These are phyloP conservation scores for Drosophila vallismaia DNA, from an alignment of 2,888 invertebrate genomes.

Conservation along the genomic window DNA sequence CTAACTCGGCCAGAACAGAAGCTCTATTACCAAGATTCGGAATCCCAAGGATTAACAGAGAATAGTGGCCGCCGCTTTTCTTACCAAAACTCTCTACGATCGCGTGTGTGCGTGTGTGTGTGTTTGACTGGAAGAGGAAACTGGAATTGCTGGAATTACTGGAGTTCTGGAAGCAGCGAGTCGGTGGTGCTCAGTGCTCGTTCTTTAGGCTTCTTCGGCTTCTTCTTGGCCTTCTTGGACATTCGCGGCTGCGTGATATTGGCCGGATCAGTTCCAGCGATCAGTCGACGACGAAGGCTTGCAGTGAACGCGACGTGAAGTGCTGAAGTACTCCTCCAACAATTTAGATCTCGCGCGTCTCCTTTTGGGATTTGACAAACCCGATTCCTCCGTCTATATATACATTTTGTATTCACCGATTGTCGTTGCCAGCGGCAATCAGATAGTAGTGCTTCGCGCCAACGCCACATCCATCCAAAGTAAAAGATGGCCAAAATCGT, in stretches of 20 bases:
- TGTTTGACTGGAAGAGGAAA: slow-evolving; percentile 68
- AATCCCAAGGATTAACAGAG: slow-evolving; percentile 62
- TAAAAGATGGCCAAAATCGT: slow-evolving; percentile 78
- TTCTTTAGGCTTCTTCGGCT: slow-evolving; percentile 22
- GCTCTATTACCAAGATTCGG: slow-evolving; percentile 13
- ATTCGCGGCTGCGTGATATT: slow-evolving; percentile 67
- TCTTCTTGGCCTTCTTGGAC: slow-evolving; percentile 47
- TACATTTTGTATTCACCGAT: slow-evolving; percentile 28
- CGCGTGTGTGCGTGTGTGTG: slow-evolving; percentile 17
- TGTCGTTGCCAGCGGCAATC: slow-evolving; percentile 45
- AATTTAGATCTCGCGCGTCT: slow-evolving; percentile 37
- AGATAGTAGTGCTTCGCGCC: slow-evolving; percentile 31
- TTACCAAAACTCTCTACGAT: slow-evolving; percentile 6
- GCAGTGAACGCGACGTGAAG: slow-evolving; percentile 78
- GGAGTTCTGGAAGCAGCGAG: slow-evolving; percentile 51
- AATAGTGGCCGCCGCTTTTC: slow-evolving; percentile 31
- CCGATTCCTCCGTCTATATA: slow-evolving; percentile 39
- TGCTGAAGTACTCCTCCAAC: slow-evolving; percentile 57
- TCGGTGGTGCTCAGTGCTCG: slow-evolving; percentile 6
- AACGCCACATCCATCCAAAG: slow-evolving; percentile 13
- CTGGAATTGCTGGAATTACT: slow-evolving; percentile 46
- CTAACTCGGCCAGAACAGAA: slow-evolving; percentile 81
- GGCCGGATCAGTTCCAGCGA: slow-evolving; percentile 57
- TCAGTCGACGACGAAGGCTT: slow-evolving; percentile 78
- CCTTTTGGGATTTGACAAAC: slow-evolving; percentile 24